phyloP scores from a whole-genome alignment of 2,888 invertebrate species.

The Orthosia gracilis region DNA sequence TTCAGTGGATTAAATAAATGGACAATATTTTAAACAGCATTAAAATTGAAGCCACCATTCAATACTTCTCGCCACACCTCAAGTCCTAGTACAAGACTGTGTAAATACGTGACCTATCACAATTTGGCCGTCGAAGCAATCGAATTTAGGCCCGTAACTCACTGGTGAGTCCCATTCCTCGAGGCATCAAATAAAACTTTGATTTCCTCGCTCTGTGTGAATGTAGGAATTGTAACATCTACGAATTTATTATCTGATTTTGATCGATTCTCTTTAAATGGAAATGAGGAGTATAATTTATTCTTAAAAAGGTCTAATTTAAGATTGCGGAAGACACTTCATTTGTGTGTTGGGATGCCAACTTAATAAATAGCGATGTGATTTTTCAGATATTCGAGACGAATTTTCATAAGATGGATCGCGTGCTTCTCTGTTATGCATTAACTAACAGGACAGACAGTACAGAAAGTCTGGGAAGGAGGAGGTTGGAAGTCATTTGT shows the following conservation, averaged over 20 bases:
- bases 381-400: no score
- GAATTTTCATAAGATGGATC: not conserved
- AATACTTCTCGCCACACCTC: slow-evolving; percentile 17
- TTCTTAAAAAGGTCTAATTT: not conserved
- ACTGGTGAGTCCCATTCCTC: slow-evolving; percentile 48
- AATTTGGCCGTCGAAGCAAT: slow-evolving; percentile 57
- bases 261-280: slow-evolving; percentile 3
- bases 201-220: slow-evolving; percentile 49
- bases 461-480: no score
- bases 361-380: no score
- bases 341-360: no score
- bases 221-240: slow-evolving; percentile 52
- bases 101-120: slow-evolving; percentile 59
- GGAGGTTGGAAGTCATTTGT: no score
- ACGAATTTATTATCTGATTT: slow-evolving; percentile 31
- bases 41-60: slow-evolving; percentile 15
- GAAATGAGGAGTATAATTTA: slow-evolving; percentile 12
- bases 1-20: no score
- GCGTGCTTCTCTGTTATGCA: no score
- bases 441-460: not conserved
- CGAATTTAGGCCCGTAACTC: slow-evolving; percentile 59
- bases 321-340: no score
- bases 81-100: slow-evolving; percentile 13
- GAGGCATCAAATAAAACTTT: slow-evolving; percentile 61
- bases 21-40: no score